Evolutionary conservation across 2,113 vertebrate species (phyloP).

Genomic region (Motacilla tschutschensis): DNA sequence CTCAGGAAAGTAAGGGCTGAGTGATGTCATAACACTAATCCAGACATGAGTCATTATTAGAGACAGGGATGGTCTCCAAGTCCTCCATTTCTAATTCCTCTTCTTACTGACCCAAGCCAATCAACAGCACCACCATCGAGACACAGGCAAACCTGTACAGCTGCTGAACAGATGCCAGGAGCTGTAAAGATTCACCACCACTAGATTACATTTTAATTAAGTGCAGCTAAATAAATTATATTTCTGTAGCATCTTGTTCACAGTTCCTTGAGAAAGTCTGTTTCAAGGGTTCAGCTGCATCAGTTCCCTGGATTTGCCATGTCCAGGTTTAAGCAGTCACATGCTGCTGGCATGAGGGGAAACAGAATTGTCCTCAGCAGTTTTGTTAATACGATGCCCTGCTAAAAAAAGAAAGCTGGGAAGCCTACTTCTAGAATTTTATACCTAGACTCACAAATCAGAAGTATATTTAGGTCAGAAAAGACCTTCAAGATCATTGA

Average conservation of each 20-base stretch:
- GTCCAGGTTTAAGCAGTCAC: not conserved
- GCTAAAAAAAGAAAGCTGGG: not conserved
- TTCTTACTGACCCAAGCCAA: not conserved
- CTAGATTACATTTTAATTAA: not conserved
- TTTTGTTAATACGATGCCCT: not conserved
- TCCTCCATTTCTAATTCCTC: not conserved
- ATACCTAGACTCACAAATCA: not conserved
- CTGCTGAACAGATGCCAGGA: not conserved
- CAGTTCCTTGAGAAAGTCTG: not conserved
- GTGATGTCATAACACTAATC: not conserved
- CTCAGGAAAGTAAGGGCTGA: not conserved
- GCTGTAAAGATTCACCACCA: not conserved
- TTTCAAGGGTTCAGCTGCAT: not conserved
- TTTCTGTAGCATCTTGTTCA: not conserved
- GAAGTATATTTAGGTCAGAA: not conserved
- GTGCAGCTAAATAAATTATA: not conserved
- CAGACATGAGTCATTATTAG: not conserved
- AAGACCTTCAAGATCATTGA: not conserved
- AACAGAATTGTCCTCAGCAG: not conserved
- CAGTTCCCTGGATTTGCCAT: not conserved
- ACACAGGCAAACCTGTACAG: not conserved
- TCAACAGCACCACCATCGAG: not conserved
- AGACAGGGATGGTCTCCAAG: not conserved
- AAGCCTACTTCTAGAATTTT: not conserved
- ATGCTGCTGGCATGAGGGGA: not conserved